Percentiles rank a stretch among this genome's conserved stretches.
These are phyloP conservation scores for Helleia helle DNA, from an alignment of 2,888 invertebrate species.

Conservation along the genomic window DNA sequence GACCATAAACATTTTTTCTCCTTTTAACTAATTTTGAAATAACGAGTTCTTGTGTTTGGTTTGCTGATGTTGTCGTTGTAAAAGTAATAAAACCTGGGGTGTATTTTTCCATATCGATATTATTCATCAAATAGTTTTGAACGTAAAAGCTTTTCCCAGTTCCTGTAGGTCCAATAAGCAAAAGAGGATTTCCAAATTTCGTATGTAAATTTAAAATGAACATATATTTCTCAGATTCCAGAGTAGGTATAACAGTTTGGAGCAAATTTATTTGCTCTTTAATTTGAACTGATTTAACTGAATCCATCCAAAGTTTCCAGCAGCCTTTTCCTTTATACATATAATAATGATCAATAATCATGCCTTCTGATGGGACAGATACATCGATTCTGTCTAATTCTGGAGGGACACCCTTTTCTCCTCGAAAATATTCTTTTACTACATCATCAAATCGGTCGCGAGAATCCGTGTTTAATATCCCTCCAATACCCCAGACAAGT, in stretches of 20 bases:
- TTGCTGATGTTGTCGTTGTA: constrained; percentile 86
- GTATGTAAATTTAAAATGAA: constrained; percentile 84
- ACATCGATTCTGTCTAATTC: constrained; percentile 80
- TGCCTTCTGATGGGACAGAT: constrained; percentile 83
- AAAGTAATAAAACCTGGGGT: constrained; percentile 87
- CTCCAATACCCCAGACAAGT: constrained; percentile 89
- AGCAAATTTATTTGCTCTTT: constrained; percentile 77
- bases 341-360: constrained; percentile 87
- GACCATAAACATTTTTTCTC: constrained; percentile 83
- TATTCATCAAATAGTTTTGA: constrained; percentile 80
- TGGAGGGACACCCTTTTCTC: constrained; percentile 51
- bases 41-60: constrained; percentile 86
- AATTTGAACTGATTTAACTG: constrained; percentile 71
- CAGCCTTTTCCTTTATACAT: constrained; percentile 86
- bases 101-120: constrained; percentile 78
- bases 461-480: constrained; percentile 82
- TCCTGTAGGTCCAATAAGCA: constrained; percentile 88
- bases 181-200: constrained; percentile 77
- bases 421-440: constrained; percentile 66
- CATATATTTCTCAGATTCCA: constrained; percentile 88
- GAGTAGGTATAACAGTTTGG: constrained; percentile 87
- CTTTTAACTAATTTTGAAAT: constrained; percentile 80
- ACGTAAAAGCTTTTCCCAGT: constrained; percentile 91
- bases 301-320: constrained; percentile 91
- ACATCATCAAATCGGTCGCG: constrained; percentile 79